Percentiles rank a stretch among this genome's conserved stretches.
These are phyloP conservation scores for Siniperca obscura DNA, from an alignment of 2,797 vertebrate species.

Conservation along the genomic window DNA sequence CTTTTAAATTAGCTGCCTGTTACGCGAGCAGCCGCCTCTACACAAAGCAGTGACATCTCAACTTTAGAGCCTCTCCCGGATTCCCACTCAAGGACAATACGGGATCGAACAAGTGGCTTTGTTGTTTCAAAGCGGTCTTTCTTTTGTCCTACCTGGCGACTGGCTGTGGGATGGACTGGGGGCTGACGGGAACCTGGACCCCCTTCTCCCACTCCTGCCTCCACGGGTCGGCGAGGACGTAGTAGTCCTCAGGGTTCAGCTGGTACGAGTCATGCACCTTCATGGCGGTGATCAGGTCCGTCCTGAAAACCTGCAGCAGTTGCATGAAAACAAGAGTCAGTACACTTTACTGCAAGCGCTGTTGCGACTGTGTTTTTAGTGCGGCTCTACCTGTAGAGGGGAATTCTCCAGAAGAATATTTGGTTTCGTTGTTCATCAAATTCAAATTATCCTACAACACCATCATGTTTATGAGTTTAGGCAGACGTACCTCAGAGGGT, in stretches of 20 bases:
- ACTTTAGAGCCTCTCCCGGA: not conserved
- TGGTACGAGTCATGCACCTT: slow-evolving; percentile 97
- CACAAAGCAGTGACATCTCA: not conserved
- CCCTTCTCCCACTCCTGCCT: slow-evolving; percentile 99
- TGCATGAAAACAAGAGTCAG: not conserved
- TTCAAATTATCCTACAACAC: too few species aligned
- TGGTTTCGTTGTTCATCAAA: not conserved
- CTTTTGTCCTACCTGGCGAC: slow-evolving; percentile 87
- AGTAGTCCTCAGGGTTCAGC: slow-evolving; percentile 95
- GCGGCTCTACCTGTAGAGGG: not conserved
- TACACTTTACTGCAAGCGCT: not conserved
- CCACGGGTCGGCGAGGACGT: slow-evolving; percentile 94
- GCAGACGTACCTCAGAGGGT: slow-evolving; percentile 91
- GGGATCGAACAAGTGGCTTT: not conserved
- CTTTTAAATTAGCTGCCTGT: not conserved
- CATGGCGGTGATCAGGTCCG: slow-evolving; percentile 99
- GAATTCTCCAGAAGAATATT: not conserved
- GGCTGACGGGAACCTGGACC: slow-evolving; percentile 97
- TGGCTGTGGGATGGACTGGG: slow-evolving; percentile 91
- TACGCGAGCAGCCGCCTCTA: not conserved
- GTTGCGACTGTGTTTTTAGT: too few species aligned
- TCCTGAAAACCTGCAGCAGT: slow-evolving; percentile 93
- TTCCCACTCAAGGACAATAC: not conserved
- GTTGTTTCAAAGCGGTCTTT: not conserved
- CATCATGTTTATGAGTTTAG: rapidly evolving